Base-by-base conservation (phyloP, 2,888 invertebrate species). In the Phyllotreta cruciferae region DNA sequence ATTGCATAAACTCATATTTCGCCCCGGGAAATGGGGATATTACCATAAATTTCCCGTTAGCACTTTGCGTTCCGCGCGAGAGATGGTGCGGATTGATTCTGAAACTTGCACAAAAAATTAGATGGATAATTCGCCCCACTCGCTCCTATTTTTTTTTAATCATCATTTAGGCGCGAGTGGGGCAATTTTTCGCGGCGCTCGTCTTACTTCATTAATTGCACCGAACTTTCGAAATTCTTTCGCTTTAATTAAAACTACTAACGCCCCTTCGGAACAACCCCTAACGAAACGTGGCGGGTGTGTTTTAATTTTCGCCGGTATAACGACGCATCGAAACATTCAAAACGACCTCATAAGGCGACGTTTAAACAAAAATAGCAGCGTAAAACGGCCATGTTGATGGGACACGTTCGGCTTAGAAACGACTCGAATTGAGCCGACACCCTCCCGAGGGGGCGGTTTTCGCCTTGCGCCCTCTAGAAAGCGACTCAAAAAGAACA, bases 401-500 rank as follows among this genome's bases (percentile, higher is more conserved):
- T 73, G 72, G 75, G 73, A 75, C 78, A 78, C 75, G 77, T 73
- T 70, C 66, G 64, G 78, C 77, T 77, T 78, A 77, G 76, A 75
- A 78, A 78, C 76, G 77, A 76, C 78, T 75, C 71, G 77, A 75
- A 77, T 78, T 77, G 24, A 35, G 42, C 13, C 42, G 49, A 62
- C 24, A 24, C 24, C 24, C 24, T 24, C 24, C 24, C 24, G 24
- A 61, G 58, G 55, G 62, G 39, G 11, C 7, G 13, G n/a, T 52
- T 13, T 52, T 37, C 36, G 1, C 10, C 52, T 52, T 9, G 9
- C 36, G 37, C 52, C 24, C 9, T 50, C 37, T n/a, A 38, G 14
- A 9, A 47, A 24, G 34, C 47, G 47, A 6, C 24, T 14, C 24
- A 24, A 45, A 45, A 45, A 24, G 47, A 24, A 11, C n/a, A 47